Percentiles rank a stretch among this genome's conserved stretches.
Conservation (phyloP, 2,888 invertebrate species). For the Aphidoletes aphidimyza region DNA sequence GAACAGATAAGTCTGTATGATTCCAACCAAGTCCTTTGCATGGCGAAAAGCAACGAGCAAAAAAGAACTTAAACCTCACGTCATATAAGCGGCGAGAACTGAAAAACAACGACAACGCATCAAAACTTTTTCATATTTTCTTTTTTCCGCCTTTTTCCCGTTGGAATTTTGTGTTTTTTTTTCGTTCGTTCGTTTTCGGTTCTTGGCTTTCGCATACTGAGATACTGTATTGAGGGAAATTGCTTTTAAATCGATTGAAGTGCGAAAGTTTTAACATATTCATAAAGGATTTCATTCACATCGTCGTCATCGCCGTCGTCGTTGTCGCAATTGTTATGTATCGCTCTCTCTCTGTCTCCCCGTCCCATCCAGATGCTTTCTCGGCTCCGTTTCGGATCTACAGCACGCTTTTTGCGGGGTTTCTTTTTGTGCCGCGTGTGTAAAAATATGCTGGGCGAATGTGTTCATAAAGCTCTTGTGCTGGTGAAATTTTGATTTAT, state of each 20-base stretch:
- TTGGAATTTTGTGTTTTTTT: neutral
- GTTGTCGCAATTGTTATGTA: constrained; percentile 41
- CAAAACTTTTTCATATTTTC: constrained; percentile 54
- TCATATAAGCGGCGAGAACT: constrained; percentile 4
- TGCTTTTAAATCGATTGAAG: constrained; percentile 58
- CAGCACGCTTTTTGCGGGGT: neutral
- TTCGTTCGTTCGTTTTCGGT: neutral
- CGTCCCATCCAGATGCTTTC: neutral
- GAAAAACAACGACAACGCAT: constrained; percentile 26
- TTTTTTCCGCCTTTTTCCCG: neutral
- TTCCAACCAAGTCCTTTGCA: neutral
- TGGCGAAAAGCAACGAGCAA: neutral
- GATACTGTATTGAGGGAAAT: constrained; percentile 56
- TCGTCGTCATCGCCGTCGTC: neutral
- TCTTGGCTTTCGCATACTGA: neutral
- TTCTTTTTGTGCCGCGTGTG: neutral
- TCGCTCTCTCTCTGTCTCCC: too few species aligned
- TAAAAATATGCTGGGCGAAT: neutral
- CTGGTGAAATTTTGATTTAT: constrained; percentile 53
- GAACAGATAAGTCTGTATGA: neutral
- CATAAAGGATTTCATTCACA: constrained; percentile 56
- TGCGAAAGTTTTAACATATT: constrained; percentile 58
- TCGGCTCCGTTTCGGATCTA: neutral
- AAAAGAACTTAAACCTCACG: constrained; percentile 17
- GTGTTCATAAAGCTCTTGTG: constrained; percentile 41